Base-by-base conservation (phyloP, 2,888 invertebrate species). In the Ptilodon capucinus region DNA sequence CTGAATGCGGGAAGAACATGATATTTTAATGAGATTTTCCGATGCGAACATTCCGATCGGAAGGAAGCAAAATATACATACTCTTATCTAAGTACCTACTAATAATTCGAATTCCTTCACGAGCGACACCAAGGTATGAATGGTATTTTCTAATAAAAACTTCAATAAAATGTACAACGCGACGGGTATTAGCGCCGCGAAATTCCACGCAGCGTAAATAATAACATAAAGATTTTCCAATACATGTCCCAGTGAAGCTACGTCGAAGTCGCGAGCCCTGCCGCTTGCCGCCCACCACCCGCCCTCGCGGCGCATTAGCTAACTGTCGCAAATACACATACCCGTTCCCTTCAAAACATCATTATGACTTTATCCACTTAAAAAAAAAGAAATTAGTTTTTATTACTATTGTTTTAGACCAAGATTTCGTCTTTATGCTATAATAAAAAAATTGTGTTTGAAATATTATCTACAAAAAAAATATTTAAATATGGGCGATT, bases 201-300 rank as follows among this genome's bases (percentile, higher is more conserved):
- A 81, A 80, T 84, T 81, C 79, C 74, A 71, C 64, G 65, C 71
- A 67, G 77, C 76, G 77, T 81, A 82, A 82, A 86, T 86, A 86
- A 86, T 84, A 85, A 84, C 80, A 80, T 78, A 81, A 83, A 83
- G 76, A 83, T 83, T 85, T 80, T 84, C 81, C 81, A 85, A 84
- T 84, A 84, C 79, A 73, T 77, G 77, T 71, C 71, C 75, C 77
- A 74, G 79, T 80, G 72, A 72, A 44, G 65, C 53, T 51, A 49
- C 47, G 51, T 53, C 53, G 56, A 46, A 36, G 53, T 49, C 50
- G 50, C n/a, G n/a, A n/a, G n/a, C 50, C 42, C 53, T 45, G 14
- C 23, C 48, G 46, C 18, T 21, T 4, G 18, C 8, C 6, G 14
- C 32, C 11, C 17, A 11, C n/a, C n/a, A 18, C 40, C 54, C 46